Conservation (phyloP, 1,140 invertebrate genomes). For the Pseudobourletiella spinata region DNA sequence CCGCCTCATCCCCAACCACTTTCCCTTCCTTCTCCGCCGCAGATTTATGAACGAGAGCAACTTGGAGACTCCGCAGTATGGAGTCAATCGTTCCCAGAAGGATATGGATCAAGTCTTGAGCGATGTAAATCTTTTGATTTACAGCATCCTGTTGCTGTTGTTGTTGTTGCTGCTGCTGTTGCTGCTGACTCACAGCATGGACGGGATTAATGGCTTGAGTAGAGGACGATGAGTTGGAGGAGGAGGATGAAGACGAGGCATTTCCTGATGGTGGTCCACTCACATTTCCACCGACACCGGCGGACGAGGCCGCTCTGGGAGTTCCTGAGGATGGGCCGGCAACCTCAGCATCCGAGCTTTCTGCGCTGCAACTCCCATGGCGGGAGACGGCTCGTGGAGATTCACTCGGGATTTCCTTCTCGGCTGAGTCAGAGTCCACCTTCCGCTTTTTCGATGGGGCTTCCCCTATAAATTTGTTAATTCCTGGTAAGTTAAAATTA, state of each 20-base stretch:
- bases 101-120: slow-evolving; percentile 24
- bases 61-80: not conserved
- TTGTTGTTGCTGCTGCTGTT: not conserved
- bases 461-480: not conserved
- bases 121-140: slow-evolving; percentile 19
- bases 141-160: not conserved
- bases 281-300: not conserved
- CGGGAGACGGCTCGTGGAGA: not conserved
- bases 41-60: not conserved
- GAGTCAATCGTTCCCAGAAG: slow-evolving; percentile 23
- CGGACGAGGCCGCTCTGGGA: too few relatives aligned
- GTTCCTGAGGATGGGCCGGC: not conserved
- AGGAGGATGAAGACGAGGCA: not conserved
- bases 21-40: not conserved
- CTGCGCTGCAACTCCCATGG: not conserved
- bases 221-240: not conserved
- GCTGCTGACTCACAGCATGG: not conserved
- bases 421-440: not conserved
- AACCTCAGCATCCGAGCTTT: not conserved
- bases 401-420: slow-evolving; percentile 5
- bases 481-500: not conserved
- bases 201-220: too few relatives aligned
- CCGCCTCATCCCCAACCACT: too few relatives aligned
- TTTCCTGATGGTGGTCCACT: too few relatives aligned
- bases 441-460: slow-evolving; percentile 17